A percentile compares a stretch with the other conserved stretches of the same genome.
Conservation (phyloP, 2,888 invertebrate genomes). For the Suillia variegata region DNA sequence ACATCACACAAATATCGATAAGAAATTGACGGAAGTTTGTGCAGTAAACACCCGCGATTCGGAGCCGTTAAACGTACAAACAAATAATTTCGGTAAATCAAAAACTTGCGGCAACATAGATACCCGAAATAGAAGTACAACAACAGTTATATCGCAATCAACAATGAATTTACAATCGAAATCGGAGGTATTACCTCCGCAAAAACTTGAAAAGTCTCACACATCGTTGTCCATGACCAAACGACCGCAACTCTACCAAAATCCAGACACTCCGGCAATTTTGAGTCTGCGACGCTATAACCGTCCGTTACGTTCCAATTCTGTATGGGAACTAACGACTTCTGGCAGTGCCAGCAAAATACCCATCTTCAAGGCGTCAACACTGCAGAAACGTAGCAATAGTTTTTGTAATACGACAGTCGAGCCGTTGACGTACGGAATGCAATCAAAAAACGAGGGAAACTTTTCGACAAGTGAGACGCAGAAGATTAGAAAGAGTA, state of each 20-base stretch:
- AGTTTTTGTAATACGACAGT: slow-evolving; percentile 44
- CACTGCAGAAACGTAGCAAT: slow-evolving; percentile 48
- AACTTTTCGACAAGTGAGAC: too few relatives aligned
- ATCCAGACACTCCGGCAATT: slow-evolving; percentile 32
- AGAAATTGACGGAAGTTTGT: not conserved
- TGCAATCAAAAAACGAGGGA: not conserved
- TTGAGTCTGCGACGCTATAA: slow-evolving; percentile 37
- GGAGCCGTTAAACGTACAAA: not conserved
- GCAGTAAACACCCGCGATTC: too few relatives aligned
- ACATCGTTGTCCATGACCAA: slow-evolving; percentile 73
- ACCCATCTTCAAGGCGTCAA: slow-evolving; percentile 62
- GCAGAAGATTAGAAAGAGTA: not conserved
- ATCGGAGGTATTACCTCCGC: slow-evolving; percentile 20
- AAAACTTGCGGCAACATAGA: slow-evolving; percentile 2
- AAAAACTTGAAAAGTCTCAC: slow-evolving; percentile 69
- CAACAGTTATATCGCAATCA: not conserved
- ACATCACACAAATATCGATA: not conserved
- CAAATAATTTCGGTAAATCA: not conserved
- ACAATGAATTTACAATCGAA: slow-evolving; percentile 33
- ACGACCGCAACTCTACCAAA: slow-evolving; percentile 30
- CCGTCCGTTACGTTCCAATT: slow-evolving; percentile 43
- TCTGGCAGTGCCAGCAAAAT: slow-evolving; percentile 67
- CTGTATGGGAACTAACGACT: slow-evolving; percentile 62
- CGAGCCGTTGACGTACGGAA: not conserved
- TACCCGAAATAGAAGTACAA: too few relatives aligned